Conservation (phyloP, 1,140 invertebrate species). For the Temnothorax nylanderi region DNA sequence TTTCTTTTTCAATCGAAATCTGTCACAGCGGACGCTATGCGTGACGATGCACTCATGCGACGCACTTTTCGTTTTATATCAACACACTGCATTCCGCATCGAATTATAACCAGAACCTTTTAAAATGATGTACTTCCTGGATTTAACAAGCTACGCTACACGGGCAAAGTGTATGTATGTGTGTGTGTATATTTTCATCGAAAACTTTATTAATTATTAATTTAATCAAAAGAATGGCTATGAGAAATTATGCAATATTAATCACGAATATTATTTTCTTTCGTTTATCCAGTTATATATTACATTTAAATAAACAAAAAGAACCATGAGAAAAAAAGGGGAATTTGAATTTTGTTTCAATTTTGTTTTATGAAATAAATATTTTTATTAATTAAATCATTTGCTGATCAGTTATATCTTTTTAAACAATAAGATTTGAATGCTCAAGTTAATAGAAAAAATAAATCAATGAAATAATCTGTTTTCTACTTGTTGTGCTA, state of each 20-base stretch:
- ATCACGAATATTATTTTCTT: neutral
- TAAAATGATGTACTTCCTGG: conserved; percentile 49
- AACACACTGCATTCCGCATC: conserved; percentile 29
- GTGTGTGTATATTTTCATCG: neutral
- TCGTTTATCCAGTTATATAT: neutral
- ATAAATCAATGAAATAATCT: neutral
- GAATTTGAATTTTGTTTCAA: neutral
- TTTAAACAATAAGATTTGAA: neutral
- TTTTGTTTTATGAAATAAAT: neutral
- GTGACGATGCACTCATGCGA: conserved; percentile 26
- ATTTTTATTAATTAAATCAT: neutral
- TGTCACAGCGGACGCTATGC: conserved; percentile 33
- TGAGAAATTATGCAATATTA: neutral
- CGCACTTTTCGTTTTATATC: conserved; percentile 45
- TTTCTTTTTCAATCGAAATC: conserved; percentile 46
- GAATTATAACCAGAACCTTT: conserved; percentile 51
- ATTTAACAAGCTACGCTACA: conserved; percentile 35
- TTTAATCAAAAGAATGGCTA: neutral
- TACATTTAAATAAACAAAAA: neutral
- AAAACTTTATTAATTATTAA: conserved; percentile 16
- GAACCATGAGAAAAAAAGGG: neutral
- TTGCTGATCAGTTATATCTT: neutral
- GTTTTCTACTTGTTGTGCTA: neutral
- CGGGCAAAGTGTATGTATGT: neutral
- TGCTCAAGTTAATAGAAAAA: neutral